These are phyloP conservation scores for Diachasmimorpha longicaudata DNA, from an alignment of 1,140 invertebrate species.

Conservation along the genomic window DNA sequence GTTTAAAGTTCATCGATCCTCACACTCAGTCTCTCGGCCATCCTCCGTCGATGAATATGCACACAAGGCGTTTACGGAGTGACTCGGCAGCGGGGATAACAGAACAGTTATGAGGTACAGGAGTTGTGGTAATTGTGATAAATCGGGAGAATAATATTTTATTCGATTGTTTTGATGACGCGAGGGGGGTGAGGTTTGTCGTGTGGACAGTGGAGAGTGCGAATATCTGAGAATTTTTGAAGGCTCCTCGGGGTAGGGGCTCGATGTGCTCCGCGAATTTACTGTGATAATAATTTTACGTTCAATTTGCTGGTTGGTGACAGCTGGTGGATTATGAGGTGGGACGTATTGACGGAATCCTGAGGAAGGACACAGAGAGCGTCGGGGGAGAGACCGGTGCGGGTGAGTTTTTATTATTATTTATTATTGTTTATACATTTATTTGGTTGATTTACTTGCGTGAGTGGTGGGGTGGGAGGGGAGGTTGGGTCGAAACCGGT, in stretches of 20 bases:
- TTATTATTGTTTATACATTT: neutral
- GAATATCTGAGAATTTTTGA: neutral
- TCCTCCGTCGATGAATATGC: neutral
- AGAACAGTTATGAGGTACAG: too few relatives aligned
- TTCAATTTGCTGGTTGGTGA: neutral
- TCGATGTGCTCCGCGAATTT: neutral
- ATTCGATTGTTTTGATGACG: too few relatives aligned
- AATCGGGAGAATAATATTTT: too few relatives aligned
- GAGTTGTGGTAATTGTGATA: too few relatives aligned
- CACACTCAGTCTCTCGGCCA: neutral
- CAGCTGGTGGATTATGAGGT: neutral
- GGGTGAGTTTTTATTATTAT: neutral
- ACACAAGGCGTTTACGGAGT: neutral
- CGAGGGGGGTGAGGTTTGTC: neutral
- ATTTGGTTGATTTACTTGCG: too few relatives aligned
- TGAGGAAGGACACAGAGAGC: neutral
- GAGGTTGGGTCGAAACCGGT: too few relatives aligned
- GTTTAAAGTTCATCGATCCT: neutral
- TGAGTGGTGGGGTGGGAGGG: too few relatives aligned
- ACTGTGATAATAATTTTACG: neutral
- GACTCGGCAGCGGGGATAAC: too few relatives aligned
- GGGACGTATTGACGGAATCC: neutral
- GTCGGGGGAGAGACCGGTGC: neutral
- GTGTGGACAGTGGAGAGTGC: neutral
- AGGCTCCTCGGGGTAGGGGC: too few relatives aligned